Evolutionary conservation across 2,113 vertebrate genomes (phyloP).

Genomic region (Oncorhynchus tshawytscha): DNA sequence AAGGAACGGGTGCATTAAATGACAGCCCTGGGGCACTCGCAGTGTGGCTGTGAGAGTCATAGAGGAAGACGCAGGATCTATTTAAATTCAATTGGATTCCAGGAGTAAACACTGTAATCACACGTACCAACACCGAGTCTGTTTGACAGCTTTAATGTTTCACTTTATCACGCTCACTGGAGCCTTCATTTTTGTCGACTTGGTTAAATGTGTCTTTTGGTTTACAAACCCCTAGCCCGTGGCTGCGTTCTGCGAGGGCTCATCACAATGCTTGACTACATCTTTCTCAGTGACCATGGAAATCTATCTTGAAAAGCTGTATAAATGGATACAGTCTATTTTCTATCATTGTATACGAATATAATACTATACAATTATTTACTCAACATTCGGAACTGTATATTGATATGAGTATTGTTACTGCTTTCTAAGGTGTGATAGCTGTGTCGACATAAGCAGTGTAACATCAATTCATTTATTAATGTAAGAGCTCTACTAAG

Average conservation of each 20-base stretch:
- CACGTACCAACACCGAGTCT: not conserved
- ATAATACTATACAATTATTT: not conserved
- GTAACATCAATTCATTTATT: no score
- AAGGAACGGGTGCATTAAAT: slow-evolving; percentile 9
- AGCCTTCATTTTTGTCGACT: not conserved
- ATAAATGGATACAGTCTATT: not conserved
- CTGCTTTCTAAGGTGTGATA: no score
- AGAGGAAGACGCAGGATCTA: not conserved
- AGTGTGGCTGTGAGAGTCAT: slow-evolving; percentile 10
- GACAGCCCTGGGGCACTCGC: slow-evolving; percentile 6
- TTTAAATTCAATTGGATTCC: slow-evolving; percentile 32
- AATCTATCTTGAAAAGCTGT: not conserved
- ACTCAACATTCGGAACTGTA: no score
- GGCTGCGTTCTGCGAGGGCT: not conserved
- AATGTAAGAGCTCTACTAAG: no score
- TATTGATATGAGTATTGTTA: no score
- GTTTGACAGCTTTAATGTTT: not conserved
- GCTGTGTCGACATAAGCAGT: no score
- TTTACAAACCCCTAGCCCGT: not conserved
- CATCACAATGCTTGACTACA: not conserved
- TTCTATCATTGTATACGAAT: not conserved
- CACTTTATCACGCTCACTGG: not conserved
- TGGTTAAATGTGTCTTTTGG: not conserved
- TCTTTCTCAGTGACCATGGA: not conserved
- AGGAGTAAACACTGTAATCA: slow-evolving; percentile 11